Evolutionary conservation across 2,797 vertebrate species (phyloP).

Genomic region (Emys orbicularis): DNA sequence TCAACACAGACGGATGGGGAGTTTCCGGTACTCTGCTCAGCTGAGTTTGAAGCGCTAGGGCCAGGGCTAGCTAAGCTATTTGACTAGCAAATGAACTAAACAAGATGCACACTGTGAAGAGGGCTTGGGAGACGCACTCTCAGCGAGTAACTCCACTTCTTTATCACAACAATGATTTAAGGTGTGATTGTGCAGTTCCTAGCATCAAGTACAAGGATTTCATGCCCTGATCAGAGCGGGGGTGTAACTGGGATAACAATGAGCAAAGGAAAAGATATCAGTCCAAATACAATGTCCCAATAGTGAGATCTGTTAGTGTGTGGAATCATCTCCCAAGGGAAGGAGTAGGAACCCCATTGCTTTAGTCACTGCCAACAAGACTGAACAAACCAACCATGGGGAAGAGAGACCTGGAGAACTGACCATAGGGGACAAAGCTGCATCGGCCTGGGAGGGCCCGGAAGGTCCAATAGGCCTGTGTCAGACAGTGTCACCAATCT

Average conservation of each 20-base stretch:
- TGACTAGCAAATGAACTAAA: constrained; percentile 66
- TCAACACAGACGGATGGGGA: background rate
- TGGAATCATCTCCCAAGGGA: background rate
- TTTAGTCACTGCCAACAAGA: background rate
- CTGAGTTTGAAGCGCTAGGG: background rate
- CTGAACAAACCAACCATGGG: background rate
- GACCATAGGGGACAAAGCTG: accelerated
- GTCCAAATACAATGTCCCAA: background rate
- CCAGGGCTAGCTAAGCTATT: constrained; percentile 13
- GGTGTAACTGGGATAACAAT: background rate
- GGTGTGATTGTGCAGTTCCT: constrained; percentile 56
- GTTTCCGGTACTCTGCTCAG: background rate
- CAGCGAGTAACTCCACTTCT: constrained; percentile 27
- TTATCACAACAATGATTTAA: constrained; percentile 59
- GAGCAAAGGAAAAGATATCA: background rate
- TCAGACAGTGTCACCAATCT: background rate
- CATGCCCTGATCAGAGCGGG: background rate
- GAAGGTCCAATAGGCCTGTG: background rate
- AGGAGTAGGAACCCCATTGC: background rate
- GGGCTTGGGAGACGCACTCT: background rate
- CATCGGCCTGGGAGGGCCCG: accelerated
- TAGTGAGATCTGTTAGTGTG: background rate
- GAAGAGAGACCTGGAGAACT: background rate
- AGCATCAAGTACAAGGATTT: background rate
- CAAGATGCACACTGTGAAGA: constrained; percentile 6